These are phyloP conservation scores for Leptinotarsa rubiginosa DNA, from an alignment of 2,888 invertebrate genomes.

Conservation along the genomic window DNA sequence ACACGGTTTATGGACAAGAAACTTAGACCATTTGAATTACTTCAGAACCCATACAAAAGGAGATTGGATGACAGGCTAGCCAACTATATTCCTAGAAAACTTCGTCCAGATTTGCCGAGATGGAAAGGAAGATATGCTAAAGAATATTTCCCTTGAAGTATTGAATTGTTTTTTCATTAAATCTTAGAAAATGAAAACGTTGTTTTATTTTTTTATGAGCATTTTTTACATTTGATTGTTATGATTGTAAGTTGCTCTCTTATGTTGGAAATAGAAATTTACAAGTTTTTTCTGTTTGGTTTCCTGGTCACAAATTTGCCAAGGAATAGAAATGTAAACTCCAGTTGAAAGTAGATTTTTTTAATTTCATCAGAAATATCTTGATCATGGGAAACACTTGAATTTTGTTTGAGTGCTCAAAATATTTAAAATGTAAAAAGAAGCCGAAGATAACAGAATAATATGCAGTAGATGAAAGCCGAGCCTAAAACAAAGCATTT, in stretches of 20 bases:
- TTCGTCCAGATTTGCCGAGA: slow-evolving; percentile 73
- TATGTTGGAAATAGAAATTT: too few relatives aligned
- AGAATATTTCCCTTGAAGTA: slow-evolving; percentile 74
- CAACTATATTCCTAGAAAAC: slow-evolving; percentile 76
- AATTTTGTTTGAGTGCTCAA: too few relatives aligned
- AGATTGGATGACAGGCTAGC: slow-evolving; percentile 76
- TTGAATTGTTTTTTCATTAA: neutral
- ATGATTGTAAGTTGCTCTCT: neutral
- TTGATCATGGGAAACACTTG: too few relatives aligned
- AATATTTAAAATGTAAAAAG: too few relatives aligned
- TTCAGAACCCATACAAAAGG: slow-evolving; percentile 73
- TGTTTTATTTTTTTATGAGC: neutral
- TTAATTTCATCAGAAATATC: too few relatives aligned
- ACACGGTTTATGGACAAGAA: slow-evolving; percentile 77
- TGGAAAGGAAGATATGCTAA: slow-evolving; percentile 74
- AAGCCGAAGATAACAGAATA: too few relatives aligned
- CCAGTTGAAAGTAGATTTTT: too few relatives aligned
- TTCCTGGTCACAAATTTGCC: too few relatives aligned
- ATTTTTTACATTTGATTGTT: neutral
- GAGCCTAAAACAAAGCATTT: too few relatives aligned
- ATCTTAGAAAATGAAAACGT: neutral
- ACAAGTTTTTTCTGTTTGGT: too few relatives aligned
- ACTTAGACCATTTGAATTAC: slow-evolving; percentile 77
- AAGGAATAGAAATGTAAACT: too few relatives aligned
- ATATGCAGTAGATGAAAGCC: too few relatives aligned